Evolutionary conservation across 1,140 invertebrate genomes (phyloP).

Genomic region (Psilanteris sp.): DNA sequence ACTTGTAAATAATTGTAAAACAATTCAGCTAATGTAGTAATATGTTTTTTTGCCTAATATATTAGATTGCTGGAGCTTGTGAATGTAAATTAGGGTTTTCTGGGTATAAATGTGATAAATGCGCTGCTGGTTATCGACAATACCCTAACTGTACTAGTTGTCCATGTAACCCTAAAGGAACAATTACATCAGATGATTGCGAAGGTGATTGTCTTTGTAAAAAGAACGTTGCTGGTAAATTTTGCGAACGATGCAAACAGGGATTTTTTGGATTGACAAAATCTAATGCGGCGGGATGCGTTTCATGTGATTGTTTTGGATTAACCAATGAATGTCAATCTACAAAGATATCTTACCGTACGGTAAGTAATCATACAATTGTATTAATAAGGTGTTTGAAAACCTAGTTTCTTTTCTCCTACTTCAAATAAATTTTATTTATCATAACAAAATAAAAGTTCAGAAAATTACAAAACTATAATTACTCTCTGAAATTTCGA

Average conservation of each 20-base stretch:
- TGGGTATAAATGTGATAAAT: conserved; percentile 90
- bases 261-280: conserved; percentile 91
- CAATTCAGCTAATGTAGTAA: no score
- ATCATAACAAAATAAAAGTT: no score
- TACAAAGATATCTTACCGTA: conserved; percentile 81
- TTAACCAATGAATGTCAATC: conserved; percentile 86
- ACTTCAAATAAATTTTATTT: no score
- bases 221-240: conserved; percentile 88
- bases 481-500: no score
- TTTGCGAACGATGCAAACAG: conserved; percentile 89
- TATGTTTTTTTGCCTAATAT: no score
- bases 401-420: no score
- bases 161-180: conserved; percentile 89
- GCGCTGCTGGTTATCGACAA: conserved; percentile 88
- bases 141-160: conserved; percentile 90
- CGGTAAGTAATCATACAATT: conserved; percentile 77
- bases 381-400: background rate
- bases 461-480: no score
- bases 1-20: no score
- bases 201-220: conserved; percentile 92
- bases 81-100: conserved; percentile 90
- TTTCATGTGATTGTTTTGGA: conserved; percentile 95
- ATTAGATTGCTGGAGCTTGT: conserved; percentile 86
- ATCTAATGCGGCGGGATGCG: conserved; percentile 90
- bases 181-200: conserved; percentile 84